These are phyloP conservation scores for Gallinago paraguaiae DNA, from an alignment of 2,113 vertebrate genomes.

Conservation along the genomic window DNA sequence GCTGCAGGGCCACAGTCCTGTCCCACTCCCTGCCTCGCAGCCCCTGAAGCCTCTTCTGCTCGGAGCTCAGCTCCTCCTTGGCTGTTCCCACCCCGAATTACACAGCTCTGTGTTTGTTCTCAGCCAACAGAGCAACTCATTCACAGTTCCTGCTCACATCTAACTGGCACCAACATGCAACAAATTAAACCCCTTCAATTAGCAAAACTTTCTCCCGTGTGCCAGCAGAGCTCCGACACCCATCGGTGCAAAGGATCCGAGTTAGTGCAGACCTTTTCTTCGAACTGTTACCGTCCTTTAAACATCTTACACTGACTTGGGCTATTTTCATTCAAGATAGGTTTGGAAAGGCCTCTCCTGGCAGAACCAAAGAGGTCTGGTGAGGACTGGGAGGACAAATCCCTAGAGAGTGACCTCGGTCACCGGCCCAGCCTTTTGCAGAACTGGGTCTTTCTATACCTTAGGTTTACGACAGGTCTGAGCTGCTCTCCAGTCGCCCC, in stretches of 20 bases:
- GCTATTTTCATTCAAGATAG: not conserved
- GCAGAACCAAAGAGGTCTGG: not conserved
- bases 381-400: not conserved
- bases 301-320: not conserved
- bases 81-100: not conserved
- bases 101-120: not conserved
- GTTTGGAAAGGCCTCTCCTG: not conserved
- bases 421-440: not conserved
- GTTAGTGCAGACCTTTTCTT: not conserved
- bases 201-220: not conserved
- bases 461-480: not conserved
- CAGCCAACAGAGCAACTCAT: not conserved
- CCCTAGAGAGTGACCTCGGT: not conserved
- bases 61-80: not conserved
- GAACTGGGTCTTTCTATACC: not conserved
- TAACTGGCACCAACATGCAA: not conserved
- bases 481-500: not conserved
- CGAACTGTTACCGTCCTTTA: not conserved
- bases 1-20: not conserved
- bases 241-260: not conserved
- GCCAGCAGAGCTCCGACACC: not conserved
- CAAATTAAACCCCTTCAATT: not conserved
- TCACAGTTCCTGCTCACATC: slow-evolving; percentile 15
- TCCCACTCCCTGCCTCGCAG: not conserved
- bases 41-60: not conserved